phyloP scores from a whole-genome alignment of 1,140 invertebrate species.

The Ctenoplectra terminalis region DNA sequence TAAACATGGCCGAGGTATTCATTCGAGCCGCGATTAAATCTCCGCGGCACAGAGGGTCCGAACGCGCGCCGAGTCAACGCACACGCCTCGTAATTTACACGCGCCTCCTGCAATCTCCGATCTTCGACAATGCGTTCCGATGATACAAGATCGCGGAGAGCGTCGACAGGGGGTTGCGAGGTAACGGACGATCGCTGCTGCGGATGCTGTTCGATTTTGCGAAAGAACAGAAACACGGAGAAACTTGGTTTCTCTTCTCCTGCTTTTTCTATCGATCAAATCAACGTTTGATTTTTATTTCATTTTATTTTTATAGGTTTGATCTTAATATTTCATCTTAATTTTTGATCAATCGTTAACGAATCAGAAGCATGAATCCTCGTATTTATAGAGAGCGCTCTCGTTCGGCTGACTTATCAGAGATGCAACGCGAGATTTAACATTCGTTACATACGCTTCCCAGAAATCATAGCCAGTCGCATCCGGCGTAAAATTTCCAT shows the following conservation, averaged over 20 bases:
- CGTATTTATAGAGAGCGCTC: too few relatives aligned
- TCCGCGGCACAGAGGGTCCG: neutral
- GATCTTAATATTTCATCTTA: too few relatives aligned
- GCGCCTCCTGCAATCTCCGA: conserved; percentile 15
- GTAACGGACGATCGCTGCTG: neutral
- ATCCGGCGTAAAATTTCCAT: conserved; percentile 21
- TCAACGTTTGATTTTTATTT: too few relatives aligned
- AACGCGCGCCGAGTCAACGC: conserved; percentile 12
- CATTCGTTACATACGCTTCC: neutral
- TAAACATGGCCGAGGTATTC: conserved; percentile 44
- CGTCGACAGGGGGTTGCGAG: conserved; percentile 2
- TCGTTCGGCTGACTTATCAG: neutral
- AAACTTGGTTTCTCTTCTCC: neutral
- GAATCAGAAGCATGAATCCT: neutral
- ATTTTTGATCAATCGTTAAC: too few relatives aligned
- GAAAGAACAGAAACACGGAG: neutral
- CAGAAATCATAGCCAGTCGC: neutral
- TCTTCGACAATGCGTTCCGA: conserved; percentile 8
- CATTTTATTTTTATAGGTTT: too few relatives aligned
- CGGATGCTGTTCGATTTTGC: neutral
- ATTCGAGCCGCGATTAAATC: conserved; percentile 35
- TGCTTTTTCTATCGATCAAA: neutral
- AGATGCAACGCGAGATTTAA: neutral
- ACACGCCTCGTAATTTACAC: conserved; percentile 41
- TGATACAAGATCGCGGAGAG: conserved; percentile 3